Conservation (phyloP, 2,888 invertebrate genomes). For the Digitonthophagus gazella region DNA sequence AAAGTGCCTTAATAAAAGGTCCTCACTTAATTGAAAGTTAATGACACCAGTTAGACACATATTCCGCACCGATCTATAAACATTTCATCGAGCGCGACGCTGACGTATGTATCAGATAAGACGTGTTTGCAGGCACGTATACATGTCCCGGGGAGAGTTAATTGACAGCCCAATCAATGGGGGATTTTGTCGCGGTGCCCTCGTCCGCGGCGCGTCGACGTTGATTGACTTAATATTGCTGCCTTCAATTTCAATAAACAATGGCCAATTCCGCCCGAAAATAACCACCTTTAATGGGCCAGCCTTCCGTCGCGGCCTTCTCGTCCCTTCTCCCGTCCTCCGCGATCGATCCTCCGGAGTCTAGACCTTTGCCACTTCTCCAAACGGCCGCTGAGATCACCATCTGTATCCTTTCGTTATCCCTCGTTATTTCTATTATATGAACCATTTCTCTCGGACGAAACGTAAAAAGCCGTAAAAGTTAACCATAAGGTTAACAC, state of each 20-base stretch:
- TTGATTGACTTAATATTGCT: constrained; percentile 53
- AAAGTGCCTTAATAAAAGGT: constrained; percentile 31
- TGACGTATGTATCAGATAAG: constrained; percentile 52
- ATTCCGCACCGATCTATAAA: constrained; percentile 50
- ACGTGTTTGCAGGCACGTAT: constrained; percentile 52
- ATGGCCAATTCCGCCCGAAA: constrained; percentile 43
- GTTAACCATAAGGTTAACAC: too few relatives aligned
- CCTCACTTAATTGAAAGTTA: constrained; percentile 44
- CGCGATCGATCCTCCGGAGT: too few relatives aligned
- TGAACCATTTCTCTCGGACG: too few relatives aligned
- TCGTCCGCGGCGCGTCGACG: constrained; percentile 36
- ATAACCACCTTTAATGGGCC: neutral
- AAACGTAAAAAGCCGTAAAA: too few relatives aligned
- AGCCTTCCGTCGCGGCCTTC: neutral
- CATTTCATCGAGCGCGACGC: constrained; percentile 47
- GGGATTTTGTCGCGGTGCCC: constrained; percentile 47
- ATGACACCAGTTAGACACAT: constrained; percentile 48
- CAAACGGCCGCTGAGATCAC: too few relatives aligned
- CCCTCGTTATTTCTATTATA: too few relatives aligned
- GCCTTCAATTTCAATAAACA: constrained; percentile 51
- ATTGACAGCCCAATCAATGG: constrained; percentile 54
- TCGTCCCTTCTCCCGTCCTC: neutral
- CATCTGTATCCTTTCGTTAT: neutral
- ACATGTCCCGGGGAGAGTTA: constrained; percentile 51
- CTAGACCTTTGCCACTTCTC: too few relatives aligned